phyloP scores from a whole-genome alignment of 2,113 vertebrate genomes.

The Rhineura floridana region DNA sequence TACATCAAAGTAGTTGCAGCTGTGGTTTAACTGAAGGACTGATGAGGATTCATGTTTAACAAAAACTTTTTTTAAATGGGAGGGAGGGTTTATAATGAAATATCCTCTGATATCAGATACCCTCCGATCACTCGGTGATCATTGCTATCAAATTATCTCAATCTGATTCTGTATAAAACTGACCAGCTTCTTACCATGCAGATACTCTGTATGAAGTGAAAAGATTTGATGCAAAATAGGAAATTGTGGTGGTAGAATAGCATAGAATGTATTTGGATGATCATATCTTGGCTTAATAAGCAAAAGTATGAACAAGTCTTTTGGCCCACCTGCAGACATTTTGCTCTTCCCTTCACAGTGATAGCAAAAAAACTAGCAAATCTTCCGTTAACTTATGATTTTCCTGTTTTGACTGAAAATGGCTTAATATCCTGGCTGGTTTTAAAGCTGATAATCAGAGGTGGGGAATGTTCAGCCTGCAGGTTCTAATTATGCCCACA shows the following conservation, averaged over 20 bases:
- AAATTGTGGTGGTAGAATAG: neutral
- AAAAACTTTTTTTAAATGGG: neutral
- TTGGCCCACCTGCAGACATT: no score
- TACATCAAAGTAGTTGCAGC: neutral
- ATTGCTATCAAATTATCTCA: neutral
- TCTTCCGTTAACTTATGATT: no score
- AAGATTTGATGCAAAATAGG: neutral
- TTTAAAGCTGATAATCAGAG: no score
- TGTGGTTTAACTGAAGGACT: neutral
- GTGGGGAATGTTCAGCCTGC: no score
- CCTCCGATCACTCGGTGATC: neutral
- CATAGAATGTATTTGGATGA: neutral
- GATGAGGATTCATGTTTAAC: neutral
- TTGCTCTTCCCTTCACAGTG: no score
- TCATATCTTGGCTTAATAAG: no score
- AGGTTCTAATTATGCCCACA: no score
- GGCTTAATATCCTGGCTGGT: no score
- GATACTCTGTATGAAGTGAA: neutral
- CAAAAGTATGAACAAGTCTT: no score
- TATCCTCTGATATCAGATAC: neutral
- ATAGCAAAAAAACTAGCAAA: no score
- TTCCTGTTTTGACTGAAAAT: no score
- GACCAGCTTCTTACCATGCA: neutral
- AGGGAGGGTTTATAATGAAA: neutral
- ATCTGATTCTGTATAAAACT: neutral